These are phyloP conservation scores for Proales similis DNA, from an alignment of 1,140 invertebrate species.

Conservation along the genomic window DNA sequence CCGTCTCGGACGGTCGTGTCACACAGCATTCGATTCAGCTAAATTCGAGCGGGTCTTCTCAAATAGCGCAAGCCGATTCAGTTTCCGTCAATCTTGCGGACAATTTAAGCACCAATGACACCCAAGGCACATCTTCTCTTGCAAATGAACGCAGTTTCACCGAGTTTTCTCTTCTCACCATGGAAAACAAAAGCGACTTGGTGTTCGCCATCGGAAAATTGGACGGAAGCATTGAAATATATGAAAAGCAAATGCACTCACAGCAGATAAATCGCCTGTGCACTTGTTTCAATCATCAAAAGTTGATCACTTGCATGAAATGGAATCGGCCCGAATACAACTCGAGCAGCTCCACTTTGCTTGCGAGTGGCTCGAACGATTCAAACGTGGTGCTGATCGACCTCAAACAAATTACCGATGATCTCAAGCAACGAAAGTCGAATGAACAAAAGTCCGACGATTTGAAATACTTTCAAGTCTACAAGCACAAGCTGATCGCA, in stretches of 20 bases:
- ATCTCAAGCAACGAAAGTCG: neutral
- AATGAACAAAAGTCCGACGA: neutral
- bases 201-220: constrained; percentile 34
- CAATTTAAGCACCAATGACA: neutral
- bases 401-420: neutral
- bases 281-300: constrained; percentile 36
- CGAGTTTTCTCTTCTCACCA: constrained; percentile 20
- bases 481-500: constrained; percentile 9
- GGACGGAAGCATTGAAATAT: constrained; percentile 21
- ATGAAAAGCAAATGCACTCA: neutral
- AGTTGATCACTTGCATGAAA: constrained; percentile 16
- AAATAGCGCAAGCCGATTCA: neutral
- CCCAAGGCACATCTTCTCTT: neutral
- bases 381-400: constrained; percentile 11
- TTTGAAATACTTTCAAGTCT: constrained; percentile 1
- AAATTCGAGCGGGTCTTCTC: neutral
- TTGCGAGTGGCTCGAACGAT: constrained; percentile 36
- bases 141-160: constrained; percentile 18
- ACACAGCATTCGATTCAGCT: constrained; percentile 14
- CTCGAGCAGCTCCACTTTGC: neutral
- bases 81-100: constrained; percentile 1
- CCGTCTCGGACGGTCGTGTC: constrained; percentile 29
- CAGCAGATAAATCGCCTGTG: neutral
- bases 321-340: constrained; percentile 10
- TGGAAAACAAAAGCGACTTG: neutral